These are phyloP conservation scores for Betta splendens DNA, from an alignment of 2,797 vertebrate genomes.

Conservation along the genomic window DNA sequence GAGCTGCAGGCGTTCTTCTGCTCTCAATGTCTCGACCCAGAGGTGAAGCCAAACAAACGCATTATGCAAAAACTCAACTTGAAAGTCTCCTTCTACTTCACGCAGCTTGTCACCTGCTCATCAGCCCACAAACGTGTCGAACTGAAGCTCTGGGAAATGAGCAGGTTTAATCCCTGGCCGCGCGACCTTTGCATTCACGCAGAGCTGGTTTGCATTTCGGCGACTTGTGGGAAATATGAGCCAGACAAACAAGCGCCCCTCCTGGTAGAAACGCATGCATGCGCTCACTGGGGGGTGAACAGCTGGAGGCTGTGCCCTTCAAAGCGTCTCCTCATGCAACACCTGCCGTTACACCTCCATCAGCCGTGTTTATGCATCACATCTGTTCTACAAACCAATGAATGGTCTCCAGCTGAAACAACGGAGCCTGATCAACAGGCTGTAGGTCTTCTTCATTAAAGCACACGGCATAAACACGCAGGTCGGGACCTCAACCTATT, in stretches of 20 bases:
- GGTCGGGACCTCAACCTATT: constrained; percentile 22
- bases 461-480: not conserved
- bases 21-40: constrained; percentile 15
- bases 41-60: constrained; percentile 27
- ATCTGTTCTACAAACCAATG: too few species aligned
- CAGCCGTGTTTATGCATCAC: not conserved
- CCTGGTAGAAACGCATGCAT: constrained; percentile 6
- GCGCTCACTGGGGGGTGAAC: constrained; percentile 26
- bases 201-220: constrained; percentile 40
- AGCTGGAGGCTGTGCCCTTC: constrained; percentile 29
- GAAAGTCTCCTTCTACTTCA: constrained; percentile 20
- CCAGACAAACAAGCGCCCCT: constrained; percentile 9
- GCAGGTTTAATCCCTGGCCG: constrained; percentile 25
- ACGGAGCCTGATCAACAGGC: not conserved
- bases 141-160: constrained; percentile 19
- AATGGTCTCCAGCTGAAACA: too few species aligned
- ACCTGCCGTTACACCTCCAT: too few species aligned
- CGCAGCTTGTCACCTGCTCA: constrained; percentile 52
- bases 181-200: constrained; percentile 25
- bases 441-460: constrained; percentile 20
- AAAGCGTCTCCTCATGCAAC: too few species aligned
- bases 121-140: constrained; percentile 29
- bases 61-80: constrained; percentile 37
- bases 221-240: constrained; percentile 27
- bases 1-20: constrained; percentile 11